Evolutionary conservation across 1,140 invertebrate genomes (phyloP).

Genomic region (Ericerus pela): DNA sequence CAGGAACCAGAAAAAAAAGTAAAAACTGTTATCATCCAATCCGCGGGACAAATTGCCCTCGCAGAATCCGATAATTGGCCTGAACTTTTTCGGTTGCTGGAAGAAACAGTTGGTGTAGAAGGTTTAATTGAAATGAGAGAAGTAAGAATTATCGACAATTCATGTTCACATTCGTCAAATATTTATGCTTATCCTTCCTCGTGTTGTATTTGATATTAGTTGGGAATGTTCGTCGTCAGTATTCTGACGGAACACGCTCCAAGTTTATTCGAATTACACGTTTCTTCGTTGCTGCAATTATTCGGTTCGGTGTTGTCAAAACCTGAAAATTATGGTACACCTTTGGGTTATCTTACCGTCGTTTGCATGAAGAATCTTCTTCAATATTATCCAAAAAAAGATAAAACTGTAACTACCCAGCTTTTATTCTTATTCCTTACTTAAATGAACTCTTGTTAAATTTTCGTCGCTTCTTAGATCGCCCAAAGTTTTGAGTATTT

Average conservation of each 20-base stretch:
- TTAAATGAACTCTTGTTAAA: background rate
- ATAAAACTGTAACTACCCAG: background rate
- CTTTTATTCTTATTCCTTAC: background rate
- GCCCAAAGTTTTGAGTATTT: constrained; percentile 3
- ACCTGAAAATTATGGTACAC: background rate
- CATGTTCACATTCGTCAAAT: background rate
- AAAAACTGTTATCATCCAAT: background rate
- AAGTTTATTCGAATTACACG: background rate
- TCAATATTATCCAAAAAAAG: background rate
- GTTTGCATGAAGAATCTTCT: constrained; percentile 1
- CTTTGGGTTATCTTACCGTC: background rate
- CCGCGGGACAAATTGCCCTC: background rate
- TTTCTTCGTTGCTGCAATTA: background rate
- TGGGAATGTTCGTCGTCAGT: constrained; percentile 1
- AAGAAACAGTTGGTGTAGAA: background rate
- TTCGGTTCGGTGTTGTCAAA: background rate
- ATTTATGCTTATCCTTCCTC: no score
- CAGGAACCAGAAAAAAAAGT: constrained; percentile 2
- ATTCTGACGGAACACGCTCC: background rate
- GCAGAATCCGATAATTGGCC: background rate
- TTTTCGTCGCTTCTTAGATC: background rate
- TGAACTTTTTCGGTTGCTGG: background rate
- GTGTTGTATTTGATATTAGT: background rate
- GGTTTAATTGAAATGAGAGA: constrained; percentile 1
- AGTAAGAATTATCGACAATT: background rate